These are phyloP conservation scores for Drosophila macrospina DNA, from an alignment of 2,888 invertebrate genomes.

Conservation along the genomic window DNA sequence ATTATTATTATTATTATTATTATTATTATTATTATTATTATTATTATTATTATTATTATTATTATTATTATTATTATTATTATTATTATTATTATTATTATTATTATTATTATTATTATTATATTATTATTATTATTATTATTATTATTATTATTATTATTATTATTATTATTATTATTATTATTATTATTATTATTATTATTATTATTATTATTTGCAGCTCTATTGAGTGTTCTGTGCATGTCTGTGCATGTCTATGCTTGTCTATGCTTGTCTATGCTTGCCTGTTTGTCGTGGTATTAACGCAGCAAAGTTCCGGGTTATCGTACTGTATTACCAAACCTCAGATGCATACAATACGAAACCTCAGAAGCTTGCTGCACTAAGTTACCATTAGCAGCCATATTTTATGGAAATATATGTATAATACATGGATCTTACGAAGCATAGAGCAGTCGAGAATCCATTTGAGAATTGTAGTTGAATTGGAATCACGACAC, in stretches of 20 bases:
- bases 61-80: no score
- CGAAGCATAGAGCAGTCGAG: slow-evolving; percentile 4
- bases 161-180: no score
- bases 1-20: no score
- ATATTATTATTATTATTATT: no score
- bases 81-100: slow-evolving; percentile 37
- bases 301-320: slow-evolving; percentile 37
- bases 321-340: slow-evolving; percentile 32
- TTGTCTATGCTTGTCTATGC: slow-evolving; percentile 2
- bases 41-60: no score
- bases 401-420: neutral
- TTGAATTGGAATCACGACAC: slow-evolving; percentile 55
- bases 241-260: neutral
- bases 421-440: slow-evolving; percentile 10
- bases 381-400: slow-evolving; percentile 24
- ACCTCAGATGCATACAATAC: slow-evolving; percentile 24
- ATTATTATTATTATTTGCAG: slow-evolving; percentile 40
- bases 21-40: no score
- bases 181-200: no score
- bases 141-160: slow-evolving; percentile 27
- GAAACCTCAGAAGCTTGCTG: slow-evolving; percentile 44
- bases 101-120: no score
- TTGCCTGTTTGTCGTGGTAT: slow-evolving; percentile 14
- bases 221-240: slow-evolving; percentile 3
- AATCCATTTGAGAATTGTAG: slow-evolving; percentile 23